phyloP scores from a whole-genome alignment of 1,140 invertebrate genomes.

The Lepidurus arcticus region DNA sequence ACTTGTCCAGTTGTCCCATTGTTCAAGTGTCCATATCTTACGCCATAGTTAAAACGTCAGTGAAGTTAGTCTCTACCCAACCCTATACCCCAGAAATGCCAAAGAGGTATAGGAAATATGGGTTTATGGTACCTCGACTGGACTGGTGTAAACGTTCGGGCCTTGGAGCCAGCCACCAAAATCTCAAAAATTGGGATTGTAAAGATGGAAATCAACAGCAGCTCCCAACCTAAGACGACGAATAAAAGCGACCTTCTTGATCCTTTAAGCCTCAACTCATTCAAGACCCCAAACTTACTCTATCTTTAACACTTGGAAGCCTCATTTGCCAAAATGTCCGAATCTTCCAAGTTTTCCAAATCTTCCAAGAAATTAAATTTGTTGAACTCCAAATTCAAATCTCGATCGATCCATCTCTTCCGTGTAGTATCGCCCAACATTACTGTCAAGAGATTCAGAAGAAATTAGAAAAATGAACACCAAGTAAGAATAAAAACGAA shows the following conservation, averaged over 20 bases:
- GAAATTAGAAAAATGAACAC: too few species aligned
- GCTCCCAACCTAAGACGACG: background rate
- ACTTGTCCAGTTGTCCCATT: background rate
- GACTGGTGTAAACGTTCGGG: background rate
- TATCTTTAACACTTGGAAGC: too few species aligned
- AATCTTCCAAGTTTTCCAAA: too few species aligned
- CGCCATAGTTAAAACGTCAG: constrained; percentile 7
- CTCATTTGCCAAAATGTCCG: too few species aligned
- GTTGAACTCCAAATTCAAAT: too few species aligned
- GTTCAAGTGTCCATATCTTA: constrained; percentile 22
- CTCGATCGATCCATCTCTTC: too few species aligned
- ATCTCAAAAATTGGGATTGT: background rate
- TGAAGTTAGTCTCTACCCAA: background rate
- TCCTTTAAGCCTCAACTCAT: background rate
- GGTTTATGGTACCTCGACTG: constrained; percentile 33
- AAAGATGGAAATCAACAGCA: constrained; percentile 2
- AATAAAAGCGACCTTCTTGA: background rate
- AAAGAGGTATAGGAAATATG: constrained; percentile 29
- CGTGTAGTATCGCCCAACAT: too few species aligned
- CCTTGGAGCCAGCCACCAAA: background rate
- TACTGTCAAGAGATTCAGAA: too few species aligned
- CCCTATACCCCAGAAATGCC: background rate
- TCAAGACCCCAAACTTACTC: too few species aligned
- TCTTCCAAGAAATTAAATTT: too few species aligned
- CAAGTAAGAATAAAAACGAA: too few species aligned